Base-by-base conservation (phyloP, 2,797 vertebrate genomes). In the Chrosomus eos region DNA sequence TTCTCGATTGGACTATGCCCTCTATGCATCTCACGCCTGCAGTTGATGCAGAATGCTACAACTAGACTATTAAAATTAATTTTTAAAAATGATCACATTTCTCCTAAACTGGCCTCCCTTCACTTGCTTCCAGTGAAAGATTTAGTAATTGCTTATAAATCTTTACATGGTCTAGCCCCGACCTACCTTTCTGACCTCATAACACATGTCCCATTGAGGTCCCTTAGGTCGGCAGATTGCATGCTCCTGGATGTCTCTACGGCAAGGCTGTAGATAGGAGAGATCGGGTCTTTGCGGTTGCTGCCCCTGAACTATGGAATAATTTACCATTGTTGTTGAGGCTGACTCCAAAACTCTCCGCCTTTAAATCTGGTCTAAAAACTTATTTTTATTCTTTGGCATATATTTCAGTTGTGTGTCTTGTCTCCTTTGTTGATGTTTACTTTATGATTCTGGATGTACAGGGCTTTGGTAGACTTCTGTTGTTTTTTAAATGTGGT, bases 121-220 rank as follows among this genome's bases (percentile, higher is more conserved):
- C 67, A 40, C 4, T 70, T 6, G 23, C 21, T 55, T 23, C 21
- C 21, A 55, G 21, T 55, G 36, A 36, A 36, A 36, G 36, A 36
- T 36, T 36, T 36, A 36, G 36, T 36, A 36, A 36, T 36, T 7
- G 36, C 36, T 36, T 36, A 7, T 36, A 36, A 36, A 36, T 36
- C 36, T 1, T 7, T 36, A 36, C 36, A 36, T 36, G 36, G 36
- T 36, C 36, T 36, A 36, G 43, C 45, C 18, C 26, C n/a, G 33
- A 75, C 21, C 72, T 53, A 33, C 14, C 45, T 75, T 26, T 36
- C 62, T 80, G 43, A 80, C n/a, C 64, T 51, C 19, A 21, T 80
- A 14, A 43, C 14, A 21, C 21, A 66, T 18, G 38, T 21, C 31
- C 31, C 31, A 33, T 33, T 3, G 31, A 2, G 31, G 31, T 33